Evolutionary conservation across 1,140 invertebrate species (phyloP).

Genomic region (Helicoverpa zea): DNA sequence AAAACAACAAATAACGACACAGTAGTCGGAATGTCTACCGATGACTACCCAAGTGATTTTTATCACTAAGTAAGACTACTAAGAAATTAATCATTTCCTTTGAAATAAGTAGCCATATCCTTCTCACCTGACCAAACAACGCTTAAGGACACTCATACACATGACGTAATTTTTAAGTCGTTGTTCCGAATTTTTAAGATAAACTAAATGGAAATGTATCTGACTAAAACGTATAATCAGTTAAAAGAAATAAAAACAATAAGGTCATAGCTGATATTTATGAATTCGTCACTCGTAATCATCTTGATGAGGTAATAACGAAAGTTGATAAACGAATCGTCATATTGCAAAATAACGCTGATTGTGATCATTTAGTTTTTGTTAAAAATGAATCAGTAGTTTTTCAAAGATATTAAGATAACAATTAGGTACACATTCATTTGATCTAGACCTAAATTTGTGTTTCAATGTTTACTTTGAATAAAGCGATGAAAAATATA

Average conservation of each 20-base stretch:
- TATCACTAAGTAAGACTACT: neutral
- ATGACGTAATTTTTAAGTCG: neutral
- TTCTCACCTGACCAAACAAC: neutral
- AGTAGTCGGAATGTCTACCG: slow-evolving; percentile 14
- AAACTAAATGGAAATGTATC: neutral
- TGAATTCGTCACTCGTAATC: slow-evolving; percentile 25
- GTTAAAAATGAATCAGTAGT: no score
- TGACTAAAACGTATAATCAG: slow-evolving; percentile 12
- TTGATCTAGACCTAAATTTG: no score
- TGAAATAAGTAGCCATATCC: slow-evolving; percentile 2
- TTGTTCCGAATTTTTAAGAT: slow-evolving; percentile 24
- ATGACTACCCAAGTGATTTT: neutral
- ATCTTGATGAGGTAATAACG: slow-evolving; percentile 23
- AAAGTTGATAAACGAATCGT: slow-evolving; percentile 14
- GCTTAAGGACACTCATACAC: neutral
- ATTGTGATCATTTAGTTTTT: neutral
- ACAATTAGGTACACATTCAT: no score
- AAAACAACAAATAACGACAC: neutral
- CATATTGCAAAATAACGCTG: neutral
- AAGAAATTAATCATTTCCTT: slow-evolving; percentile 23
- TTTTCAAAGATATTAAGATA: no score
- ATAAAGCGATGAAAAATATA: no score
- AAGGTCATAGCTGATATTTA: slow-evolving; percentile 6
- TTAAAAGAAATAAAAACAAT: slow-evolving; percentile 24
- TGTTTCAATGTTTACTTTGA: no score